Evolutionary conservation across 2,113 vertebrate species (phyloP).

Genomic region (Dasyornis broadbenti): DNA sequence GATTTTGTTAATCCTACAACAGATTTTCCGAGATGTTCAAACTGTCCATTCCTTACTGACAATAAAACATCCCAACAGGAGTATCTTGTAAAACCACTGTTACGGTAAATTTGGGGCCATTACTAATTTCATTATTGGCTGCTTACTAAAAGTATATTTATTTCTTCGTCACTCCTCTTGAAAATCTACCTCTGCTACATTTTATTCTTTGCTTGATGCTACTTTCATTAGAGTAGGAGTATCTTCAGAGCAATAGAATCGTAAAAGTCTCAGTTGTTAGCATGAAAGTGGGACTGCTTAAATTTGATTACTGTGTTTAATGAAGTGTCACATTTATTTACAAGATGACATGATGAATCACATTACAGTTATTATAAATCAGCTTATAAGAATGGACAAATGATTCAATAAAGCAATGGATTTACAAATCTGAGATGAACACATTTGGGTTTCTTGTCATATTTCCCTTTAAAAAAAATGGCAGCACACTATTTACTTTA

Average conservation of each 20-base stretch:
- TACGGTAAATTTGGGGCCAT: conserved; percentile 24
- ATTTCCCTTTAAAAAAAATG: conserved; percentile 25
- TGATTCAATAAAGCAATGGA: conserved; percentile 53
- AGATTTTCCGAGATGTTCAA: conserved; percentile 3
- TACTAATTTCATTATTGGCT: neutral
- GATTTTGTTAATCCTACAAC: conserved; percentile 10
- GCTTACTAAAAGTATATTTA: conserved; percentile 2
- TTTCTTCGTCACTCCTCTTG: neutral
- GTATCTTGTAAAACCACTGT: neutral
- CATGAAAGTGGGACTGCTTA: conserved; percentile 64
- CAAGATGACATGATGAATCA: conserved; percentile 74
- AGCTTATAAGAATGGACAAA: conserved; percentile 70
- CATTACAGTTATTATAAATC: conserved; percentile 66
- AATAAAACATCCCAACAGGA: neutral
- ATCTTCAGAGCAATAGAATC: conserved; percentile 50
- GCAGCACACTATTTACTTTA: conserved; percentile 22
- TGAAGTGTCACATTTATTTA: conserved; percentile 79
- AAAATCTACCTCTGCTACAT: neutral
- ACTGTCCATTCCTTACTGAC: neutral
- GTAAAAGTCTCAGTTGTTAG: conserved; percentile 65
- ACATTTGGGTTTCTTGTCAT: conserved; percentile 8
- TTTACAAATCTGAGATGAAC: conserved; percentile 49
- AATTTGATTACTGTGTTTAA: conserved; percentile 79
- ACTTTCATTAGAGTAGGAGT: conserved; percentile 37
- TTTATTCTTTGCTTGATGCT: conserved; percentile 5